phyloP scores from a whole-genome alignment of 2,113 vertebrate genomes.

The Macrotis lagotis region DNA sequence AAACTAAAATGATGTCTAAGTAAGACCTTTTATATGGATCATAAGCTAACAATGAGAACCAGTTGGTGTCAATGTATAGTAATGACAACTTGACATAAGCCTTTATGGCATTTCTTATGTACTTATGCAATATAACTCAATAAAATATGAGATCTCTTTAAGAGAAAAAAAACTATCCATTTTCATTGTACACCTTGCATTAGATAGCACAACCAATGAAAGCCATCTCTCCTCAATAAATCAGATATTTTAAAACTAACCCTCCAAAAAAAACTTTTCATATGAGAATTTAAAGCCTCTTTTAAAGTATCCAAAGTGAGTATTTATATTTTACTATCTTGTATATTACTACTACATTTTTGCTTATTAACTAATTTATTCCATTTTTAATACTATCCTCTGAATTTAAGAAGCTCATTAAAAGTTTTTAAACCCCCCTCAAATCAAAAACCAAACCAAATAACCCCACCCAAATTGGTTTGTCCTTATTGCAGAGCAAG shows the following conservation, averaged over 20 bases:
- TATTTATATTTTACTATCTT: too few relatives aligned
- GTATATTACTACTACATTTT: too few relatives aligned
- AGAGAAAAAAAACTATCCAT: neutral
- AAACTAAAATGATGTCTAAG: slow-evolving; percentile 22
- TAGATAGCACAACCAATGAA: slow-evolving; percentile 24
- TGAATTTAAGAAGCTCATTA: slow-evolving; percentile 53
- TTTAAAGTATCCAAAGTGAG: slow-evolving; percentile 36
- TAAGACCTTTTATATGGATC: slow-evolving; percentile 35
- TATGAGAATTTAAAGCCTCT: slow-evolving; percentile 38
- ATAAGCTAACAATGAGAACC: neutral
- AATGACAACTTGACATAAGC: slow-evolving; percentile 33
- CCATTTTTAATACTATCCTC: slow-evolving; percentile 60
- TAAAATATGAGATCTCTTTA: slow-evolving; percentile 19
- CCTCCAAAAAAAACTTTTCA: slow-evolving; percentile 43
- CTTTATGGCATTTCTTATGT: slow-evolving; percentile 34
- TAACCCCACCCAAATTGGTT: slow-evolving; percentile 32
- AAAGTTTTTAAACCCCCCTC: slow-evolving; percentile 60
- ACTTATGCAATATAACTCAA: slow-evolving; percentile 40
- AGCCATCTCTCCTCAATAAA: slow-evolving; percentile 30
- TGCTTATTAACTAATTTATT: slow-evolving; percentile 59
- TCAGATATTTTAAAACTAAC: slow-evolving; percentile 41
- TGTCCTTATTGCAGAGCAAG: slow-evolving; percentile 53
- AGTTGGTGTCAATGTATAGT: slow-evolving; percentile 42
- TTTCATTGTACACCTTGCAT: slow-evolving; percentile 54
- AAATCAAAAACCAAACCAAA: too few relatives aligned